Percentiles rank a stretch among this genome's conserved stretches.
Conservation (phyloP, 2,113 vertebrate genomes). For the Corynorhinus townsendii region DNA sequence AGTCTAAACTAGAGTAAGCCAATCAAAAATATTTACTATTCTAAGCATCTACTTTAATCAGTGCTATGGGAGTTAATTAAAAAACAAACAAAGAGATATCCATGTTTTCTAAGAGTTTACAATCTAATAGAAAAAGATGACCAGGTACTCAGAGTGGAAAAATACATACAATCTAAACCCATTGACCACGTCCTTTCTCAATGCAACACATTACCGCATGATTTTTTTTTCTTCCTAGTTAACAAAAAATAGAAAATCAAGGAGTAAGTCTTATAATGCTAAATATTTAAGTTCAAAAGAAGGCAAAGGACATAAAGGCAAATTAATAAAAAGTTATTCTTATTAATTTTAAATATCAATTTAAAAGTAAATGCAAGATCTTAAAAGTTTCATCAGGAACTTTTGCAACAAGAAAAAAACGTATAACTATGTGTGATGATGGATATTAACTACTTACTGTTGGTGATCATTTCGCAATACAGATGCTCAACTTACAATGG, state of each 20-base stretch:
- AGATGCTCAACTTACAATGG: background rate
- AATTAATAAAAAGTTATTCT: background rate
- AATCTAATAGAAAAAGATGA: background rate
- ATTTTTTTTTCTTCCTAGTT: background rate
- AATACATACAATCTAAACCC: background rate
- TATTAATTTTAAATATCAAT: conserved; percentile 8
- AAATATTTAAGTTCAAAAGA: conserved; percentile 47
- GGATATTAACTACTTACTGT: background rate
- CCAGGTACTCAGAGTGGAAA: background rate
- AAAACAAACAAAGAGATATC: background rate
- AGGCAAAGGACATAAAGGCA: background rate
- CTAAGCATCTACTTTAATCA: background rate
- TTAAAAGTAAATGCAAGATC: conserved; percentile 1
- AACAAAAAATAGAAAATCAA: conserved; percentile 16
- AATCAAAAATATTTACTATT: conserved; percentile 13
- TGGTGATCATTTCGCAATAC: background rate
- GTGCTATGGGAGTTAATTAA: background rate
- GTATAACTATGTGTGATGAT: background rate
- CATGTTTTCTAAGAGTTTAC: background rate
- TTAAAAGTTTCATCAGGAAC: background rate
- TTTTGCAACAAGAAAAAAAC: background rate
- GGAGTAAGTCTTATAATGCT: background rate
- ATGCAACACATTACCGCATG: background rate
- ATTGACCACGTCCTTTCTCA: background rate
- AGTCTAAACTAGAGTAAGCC: background rate